Base-by-base conservation (phyloP, 1,140 invertebrate species). In the Drosophila simulans region DNA sequence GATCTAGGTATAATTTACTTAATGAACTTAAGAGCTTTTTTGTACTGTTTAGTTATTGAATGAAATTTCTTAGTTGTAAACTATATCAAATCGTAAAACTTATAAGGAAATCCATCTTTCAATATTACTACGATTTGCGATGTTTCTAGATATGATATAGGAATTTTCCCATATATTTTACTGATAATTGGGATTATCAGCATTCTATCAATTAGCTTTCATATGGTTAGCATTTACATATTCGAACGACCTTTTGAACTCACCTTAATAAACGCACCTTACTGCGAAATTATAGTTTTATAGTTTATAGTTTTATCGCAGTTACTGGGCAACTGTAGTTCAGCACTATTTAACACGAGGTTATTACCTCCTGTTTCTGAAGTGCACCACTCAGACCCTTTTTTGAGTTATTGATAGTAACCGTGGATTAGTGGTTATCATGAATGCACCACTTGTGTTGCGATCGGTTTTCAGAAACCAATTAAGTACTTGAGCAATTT, bases 401-500 rank as follows among this genome's bases (percentile, higher is more conserved):
- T 68, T 43, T 42, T 8, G 27, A 34, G 34, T 35, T 10, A 20
- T 39, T 25, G 37, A 68, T 65, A 65, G 37, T 22, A 43, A 53
- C 60, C 60, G 11, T 12, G 25, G 11, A 34, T 68, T 64, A 68
- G 27, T 51, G 31, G 37, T 45, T 64, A 66, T 66, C 59, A 42
- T 12, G 31, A 55, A 58, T 68, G 59, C 64, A 64, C 8, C 64
- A 64, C 8, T 64, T 11, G 27, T 35, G 31, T 22, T 17, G 64
- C 35, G n/a, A 22, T 52, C 34, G 64, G 27, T 53, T 65, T 52
- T 68, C 31, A 65, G 15, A 68, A 68, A 68, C 64, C 64, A 68
- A 68, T 68, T 68, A 65, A 37, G 15, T 34, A 68, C 60, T 68
- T 15, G 27, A 65, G 46, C 11, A 48, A 45, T 68, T 66, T 65